Evolutionary conservation across 1,140 invertebrate genomes (phyloP).

Genomic region (Lethrus apterus): DNA sequence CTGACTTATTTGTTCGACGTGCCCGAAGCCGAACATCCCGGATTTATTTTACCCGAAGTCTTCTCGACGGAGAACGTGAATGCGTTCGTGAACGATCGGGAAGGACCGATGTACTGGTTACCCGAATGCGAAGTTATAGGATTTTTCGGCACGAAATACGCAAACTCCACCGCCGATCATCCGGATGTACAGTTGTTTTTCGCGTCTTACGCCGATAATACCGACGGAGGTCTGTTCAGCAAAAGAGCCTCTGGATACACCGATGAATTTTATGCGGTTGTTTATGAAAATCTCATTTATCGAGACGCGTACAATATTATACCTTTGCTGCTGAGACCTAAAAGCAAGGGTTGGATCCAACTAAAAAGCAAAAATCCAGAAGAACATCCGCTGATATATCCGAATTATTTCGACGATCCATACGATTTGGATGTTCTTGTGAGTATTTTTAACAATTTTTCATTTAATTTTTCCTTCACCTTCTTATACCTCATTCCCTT

Average conservation of each 20-base stretch:
- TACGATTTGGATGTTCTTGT: constrained; percentile 61
- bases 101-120: constrained; percentile 58
- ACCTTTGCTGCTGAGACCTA: constrained; percentile 65
- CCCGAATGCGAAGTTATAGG: constrained; percentile 67
- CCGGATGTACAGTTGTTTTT: constrained; percentile 75
- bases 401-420: constrained; percentile 67
- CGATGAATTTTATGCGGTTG: constrained; percentile 56
- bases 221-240: constrained; percentile 66
- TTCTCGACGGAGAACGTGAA: constrained; percentile 46
- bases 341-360: constrained; percentile 61
- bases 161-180: constrained; percentile 54
- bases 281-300: constrained; percentile 61
- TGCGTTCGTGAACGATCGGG: constrained; percentile 48
- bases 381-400: constrained; percentile 64
- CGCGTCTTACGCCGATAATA: constrained; percentile 59
- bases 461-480: neutral
- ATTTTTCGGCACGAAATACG: constrained; percentile 67
- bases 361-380: constrained; percentile 62
- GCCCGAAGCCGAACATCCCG: constrained; percentile 41
- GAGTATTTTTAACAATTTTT: constrained; percentile 15
- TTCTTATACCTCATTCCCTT: neutral
- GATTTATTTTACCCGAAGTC: constrained; percentile 52
- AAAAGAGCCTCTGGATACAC: constrained; percentile 58
- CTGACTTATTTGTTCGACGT: constrained; percentile 40
- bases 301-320: constrained; percentile 55